phyloP scores from a whole-genome alignment of 1,140 invertebrate species.

The Lycorma delicatula region DNA sequence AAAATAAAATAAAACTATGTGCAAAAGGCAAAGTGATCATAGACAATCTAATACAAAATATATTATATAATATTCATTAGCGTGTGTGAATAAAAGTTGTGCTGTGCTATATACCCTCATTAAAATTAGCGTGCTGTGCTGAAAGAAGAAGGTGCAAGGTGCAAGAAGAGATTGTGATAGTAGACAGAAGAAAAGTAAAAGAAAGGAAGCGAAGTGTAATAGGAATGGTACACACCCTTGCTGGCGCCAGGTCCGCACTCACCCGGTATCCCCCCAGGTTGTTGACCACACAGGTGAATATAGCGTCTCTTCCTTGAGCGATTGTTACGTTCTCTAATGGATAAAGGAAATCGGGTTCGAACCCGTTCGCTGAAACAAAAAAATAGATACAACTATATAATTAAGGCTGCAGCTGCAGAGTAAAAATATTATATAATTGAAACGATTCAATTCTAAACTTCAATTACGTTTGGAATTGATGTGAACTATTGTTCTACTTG shows the following conservation, averaged over 20 bases:
- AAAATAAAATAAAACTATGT: no score
- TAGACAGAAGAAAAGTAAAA: constrained; percentile 1
- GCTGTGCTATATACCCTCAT: no score
- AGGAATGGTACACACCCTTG: constrained; percentile 26
- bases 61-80: no score
- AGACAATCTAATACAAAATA: no score
- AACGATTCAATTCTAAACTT: no score
- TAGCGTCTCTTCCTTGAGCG: constrained; percentile 75
- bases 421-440: no score
- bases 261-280: constrained; percentile 87
- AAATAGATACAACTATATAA: background rate
- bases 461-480: no score
- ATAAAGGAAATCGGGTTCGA: constrained; percentile 69
- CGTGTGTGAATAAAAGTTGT: no score
- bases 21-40: no score
- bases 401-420: no score
- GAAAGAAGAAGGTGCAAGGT: background rate
- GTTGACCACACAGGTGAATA: constrained; percentile 82
- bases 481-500: no score
- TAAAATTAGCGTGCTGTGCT: no score
- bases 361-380: constrained; percentile 22
- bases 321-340: constrained; percentile 81
- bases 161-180: background rate
- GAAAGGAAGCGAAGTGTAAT: constrained; percentile 3
- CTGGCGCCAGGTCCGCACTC: constrained; percentile 67